Percentiles rank a stretch among this genome's conserved stretches.
Conservation (phyloP, 2,113 vertebrate species). For the Catharus bicknelli region DNA sequence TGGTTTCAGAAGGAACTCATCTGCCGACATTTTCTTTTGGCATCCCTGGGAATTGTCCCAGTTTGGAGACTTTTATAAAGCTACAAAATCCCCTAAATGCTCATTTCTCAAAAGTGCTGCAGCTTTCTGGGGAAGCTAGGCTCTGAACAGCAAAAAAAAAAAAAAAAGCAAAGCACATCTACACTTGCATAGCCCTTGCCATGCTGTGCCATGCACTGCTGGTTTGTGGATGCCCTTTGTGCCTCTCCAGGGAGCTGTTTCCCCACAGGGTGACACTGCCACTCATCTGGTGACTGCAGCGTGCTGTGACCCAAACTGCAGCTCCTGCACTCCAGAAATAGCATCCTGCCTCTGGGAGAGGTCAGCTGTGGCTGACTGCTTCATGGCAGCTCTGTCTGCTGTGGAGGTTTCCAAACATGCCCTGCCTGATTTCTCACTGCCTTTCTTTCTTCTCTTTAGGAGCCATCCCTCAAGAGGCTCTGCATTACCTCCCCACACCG, state of each 20-base stretch:
- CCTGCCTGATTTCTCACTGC: not conserved
- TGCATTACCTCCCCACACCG: not conserved
- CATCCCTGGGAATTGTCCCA: not conserved
- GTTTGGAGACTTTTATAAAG: not conserved
- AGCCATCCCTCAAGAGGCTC: not conserved
- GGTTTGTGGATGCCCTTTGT: not conserved
- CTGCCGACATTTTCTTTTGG: not conserved
- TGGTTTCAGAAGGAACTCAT: not conserved
- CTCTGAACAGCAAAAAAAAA: not conserved
- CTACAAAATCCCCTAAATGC: rapidly evolving
- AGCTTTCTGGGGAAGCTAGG: not conserved
- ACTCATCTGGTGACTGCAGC: rapidly evolving
- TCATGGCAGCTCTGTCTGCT: not conserved
- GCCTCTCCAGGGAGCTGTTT: not conserved
- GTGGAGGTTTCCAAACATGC: not conserved
- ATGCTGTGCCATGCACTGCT: not conserved
- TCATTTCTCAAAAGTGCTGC: not conserved
- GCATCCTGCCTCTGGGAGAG: not conserved
- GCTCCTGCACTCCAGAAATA: not conserved
- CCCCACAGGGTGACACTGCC: not conserved
- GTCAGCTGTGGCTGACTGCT: not conserved
- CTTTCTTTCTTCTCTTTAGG: not conserved
- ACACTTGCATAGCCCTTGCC: not conserved
- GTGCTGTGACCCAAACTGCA: not conserved
- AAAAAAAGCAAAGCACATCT: not conserved